Conservation (phyloP, 2,888 invertebrate species). For the Cantharis rustica region DNA sequence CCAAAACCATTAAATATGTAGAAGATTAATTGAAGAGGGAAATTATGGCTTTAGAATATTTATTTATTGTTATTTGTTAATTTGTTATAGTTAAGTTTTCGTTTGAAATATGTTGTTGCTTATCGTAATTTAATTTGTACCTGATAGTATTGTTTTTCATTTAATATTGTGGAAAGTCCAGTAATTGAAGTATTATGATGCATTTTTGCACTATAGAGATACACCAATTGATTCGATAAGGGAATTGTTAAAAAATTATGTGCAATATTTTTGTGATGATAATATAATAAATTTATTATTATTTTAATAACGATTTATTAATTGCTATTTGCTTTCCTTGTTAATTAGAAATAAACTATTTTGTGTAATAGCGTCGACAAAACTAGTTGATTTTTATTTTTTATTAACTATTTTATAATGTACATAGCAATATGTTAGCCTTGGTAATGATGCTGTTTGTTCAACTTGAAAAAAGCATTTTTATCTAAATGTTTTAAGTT, state of each 20-base stretch:
- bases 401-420: no score
- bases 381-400: no score
- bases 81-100: neutral
- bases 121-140: neutral
- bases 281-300: neutral
- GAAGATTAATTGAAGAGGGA: neutral
- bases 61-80: slow-evolving; percentile 2
- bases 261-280: neutral
- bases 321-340: neutral
- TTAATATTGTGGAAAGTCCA: neutral
- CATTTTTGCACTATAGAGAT: neutral
- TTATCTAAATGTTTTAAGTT: no score
- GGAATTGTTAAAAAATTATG: neutral
- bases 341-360: neutral
- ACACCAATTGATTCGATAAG: neutral
- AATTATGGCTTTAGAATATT: neutral
- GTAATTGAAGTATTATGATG: neutral
- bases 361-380: neutral
- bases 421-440: no score
- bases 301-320: neutral
- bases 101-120: neutral
- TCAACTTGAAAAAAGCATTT: no score
- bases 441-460: no score
- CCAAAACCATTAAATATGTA: slow-evolving; percentile 32
- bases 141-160: neutral